Conservation (phyloP, 2,113 vertebrate species). For the Poeciliopsis turrubarensis region DNA sequence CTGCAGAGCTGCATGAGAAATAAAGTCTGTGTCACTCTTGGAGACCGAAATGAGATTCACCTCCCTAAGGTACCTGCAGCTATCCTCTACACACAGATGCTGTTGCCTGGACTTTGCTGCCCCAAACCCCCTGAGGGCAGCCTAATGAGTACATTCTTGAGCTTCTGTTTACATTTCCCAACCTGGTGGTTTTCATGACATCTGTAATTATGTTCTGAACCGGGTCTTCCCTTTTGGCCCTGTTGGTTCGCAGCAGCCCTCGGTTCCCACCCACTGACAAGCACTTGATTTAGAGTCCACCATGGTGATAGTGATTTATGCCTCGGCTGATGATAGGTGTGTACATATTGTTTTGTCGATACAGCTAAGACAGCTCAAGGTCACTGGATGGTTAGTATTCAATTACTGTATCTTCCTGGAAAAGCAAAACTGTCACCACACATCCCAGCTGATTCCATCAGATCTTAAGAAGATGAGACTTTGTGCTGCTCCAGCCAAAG, state of each 20-base stretch:
- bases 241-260: slow-evolving; percentile 32
- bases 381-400: slow-evolving; percentile 62
- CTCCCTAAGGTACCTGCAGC: slow-evolving; percentile 13
- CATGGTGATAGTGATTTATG: slow-evolving; percentile 70
- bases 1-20: slow-evolving; percentile 11
- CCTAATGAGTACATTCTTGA: slow-evolving; percentile 58
- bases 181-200: slow-evolving; percentile 70
- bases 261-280: slow-evolving; percentile 67
- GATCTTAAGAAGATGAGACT: slow-evolving; percentile 50
- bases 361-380: slow-evolving; percentile 69
- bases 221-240: slow-evolving; percentile 60
- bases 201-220: slow-evolving; percentile 66
- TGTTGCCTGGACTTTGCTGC: slow-evolving; percentile 13
- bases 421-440: slow-evolving; percentile 53
- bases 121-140: slow-evolving; percentile 44
- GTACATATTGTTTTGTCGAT: slow-evolving; percentile 77
- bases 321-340: slow-evolving; percentile 73
- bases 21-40: slow-evolving; percentile 27
- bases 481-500: slow-evolving; percentile 40
- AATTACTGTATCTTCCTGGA: slow-evolving; percentile 55
- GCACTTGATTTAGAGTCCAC: slow-evolving; percentile 71
- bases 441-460: slow-evolving; percentile 49
- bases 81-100: slow-evolving; percentile 3
- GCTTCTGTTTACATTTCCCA: slow-evolving; percentile 71
- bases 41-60: slow-evolving; percentile 32